phyloP scores from a whole-genome alignment of 2,113 vertebrate genomes.

The Henicopernis longicauda region DNA sequence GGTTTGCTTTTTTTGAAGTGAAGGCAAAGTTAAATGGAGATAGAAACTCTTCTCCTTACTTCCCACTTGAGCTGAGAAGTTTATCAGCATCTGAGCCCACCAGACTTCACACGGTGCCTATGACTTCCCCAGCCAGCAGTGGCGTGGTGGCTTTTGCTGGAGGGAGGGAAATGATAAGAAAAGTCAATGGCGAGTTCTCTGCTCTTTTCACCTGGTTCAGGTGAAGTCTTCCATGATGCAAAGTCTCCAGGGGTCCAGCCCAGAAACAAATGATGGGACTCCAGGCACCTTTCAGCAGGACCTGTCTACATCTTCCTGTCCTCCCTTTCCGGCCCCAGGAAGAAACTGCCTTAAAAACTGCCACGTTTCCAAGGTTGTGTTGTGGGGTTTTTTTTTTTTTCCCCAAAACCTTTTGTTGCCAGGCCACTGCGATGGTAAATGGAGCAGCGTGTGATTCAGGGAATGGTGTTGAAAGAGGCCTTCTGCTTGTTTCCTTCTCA shows the following conservation, averaged over 20 bases:
- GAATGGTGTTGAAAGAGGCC: not conserved
- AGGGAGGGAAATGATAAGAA: not conserved
- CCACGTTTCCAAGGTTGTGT: fast-evolving
- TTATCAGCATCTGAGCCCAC: not conserved
- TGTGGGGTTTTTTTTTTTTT: not conserved
- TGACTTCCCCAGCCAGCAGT: not conserved
- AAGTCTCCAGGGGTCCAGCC: not conserved
- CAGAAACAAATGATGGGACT: not conserved
- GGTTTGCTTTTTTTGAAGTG: not conserved
- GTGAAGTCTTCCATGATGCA: not conserved
- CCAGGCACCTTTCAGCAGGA: not conserved
- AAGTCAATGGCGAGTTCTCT: not conserved
- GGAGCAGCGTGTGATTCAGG: not conserved
- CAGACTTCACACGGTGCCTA: not conserved
- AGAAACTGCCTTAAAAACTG: not conserved
- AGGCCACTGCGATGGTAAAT: not conserved
- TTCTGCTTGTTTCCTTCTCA: not conserved
- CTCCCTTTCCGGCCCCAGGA: not conserved
- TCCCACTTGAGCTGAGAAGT: not conserved
- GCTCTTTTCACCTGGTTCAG: not conserved
- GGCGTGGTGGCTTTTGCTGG: not conserved
- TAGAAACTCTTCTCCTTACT: not conserved
- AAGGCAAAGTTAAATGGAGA: not conserved
- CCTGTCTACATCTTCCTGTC: not conserved
- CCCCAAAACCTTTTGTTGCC: not conserved